These are phyloP conservation scores for Toxotes jaculatrix DNA, from an alignment of 2,113 vertebrate genomes.

Conservation along the genomic window DNA sequence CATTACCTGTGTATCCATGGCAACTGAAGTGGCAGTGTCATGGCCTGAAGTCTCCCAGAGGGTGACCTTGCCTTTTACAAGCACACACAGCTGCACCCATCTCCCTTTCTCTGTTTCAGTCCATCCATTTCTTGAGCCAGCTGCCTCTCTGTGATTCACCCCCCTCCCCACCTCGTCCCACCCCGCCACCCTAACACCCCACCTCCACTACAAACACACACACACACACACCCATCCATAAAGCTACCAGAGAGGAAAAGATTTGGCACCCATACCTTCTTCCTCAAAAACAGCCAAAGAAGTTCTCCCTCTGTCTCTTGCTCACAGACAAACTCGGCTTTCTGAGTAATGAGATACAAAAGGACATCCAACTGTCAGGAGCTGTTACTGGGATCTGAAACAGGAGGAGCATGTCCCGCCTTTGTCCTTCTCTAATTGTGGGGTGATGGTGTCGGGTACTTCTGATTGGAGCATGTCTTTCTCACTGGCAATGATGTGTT, in stretches of 20 bases:
- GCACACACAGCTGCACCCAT: constrained; percentile 61
- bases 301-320: constrained; percentile 23
- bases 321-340: constrained; percentile 48
- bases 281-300: constrained; percentile 37
- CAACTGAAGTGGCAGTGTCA: constrained; percentile 52
- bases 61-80: constrained; percentile 71
- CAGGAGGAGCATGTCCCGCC: constrained; percentile 90
- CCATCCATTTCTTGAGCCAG: constrained; percentile 47
- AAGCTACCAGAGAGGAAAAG: constrained; percentile 12
- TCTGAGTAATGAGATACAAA: constrained; percentile 48
- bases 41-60: constrained; percentile 47
- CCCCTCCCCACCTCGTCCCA: neutral
- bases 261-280: constrained; percentile 35
- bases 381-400: constrained; percentile 83
- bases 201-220: neutral
- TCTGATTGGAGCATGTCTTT: constrained; percentile 90
- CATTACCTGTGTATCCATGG: constrained; percentile 69
- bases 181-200: neutral
- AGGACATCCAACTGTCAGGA: constrained; percentile 33
- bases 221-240: neutral
- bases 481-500: constrained; percentile 95
- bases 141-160: constrained; percentile 44
- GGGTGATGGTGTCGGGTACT: constrained; percentile 90
- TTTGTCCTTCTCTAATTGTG: constrained; percentile 88
- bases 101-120: constrained; percentile 47